Evolutionary conservation across 2,888 invertebrate genomes (phyloP).

Genomic region (Megalurothrips usitatus): DNA sequence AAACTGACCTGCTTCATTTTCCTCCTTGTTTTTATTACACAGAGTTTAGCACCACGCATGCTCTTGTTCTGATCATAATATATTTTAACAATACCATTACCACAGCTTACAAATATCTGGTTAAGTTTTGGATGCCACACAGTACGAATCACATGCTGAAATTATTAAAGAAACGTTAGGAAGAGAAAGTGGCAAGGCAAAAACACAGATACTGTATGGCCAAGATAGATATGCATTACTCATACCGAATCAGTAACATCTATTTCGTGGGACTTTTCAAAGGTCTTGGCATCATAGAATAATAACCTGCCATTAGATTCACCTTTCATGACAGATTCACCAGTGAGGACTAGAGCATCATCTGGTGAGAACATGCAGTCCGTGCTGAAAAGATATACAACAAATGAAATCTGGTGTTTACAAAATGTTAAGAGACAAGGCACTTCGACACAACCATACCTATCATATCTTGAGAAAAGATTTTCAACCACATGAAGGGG

Average conservation of each 20-base stretch:
- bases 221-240: background rate
- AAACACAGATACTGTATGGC: too few relatives aligned
- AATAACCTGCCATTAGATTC: conserved; percentile 61
- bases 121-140: conserved; percentile 98
- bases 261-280: conserved; percentile 67
- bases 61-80: conserved; percentile 87
- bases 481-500: conserved; percentile 64
- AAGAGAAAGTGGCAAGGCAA: too few relatives aligned
- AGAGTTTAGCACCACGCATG: conserved; percentile 84
- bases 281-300: conserved; percentile 75
- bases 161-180: too few relatives aligned
- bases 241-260: conserved; percentile 62
- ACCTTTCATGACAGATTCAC: conserved; percentile 70
- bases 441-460: background rate
- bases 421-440: background rate
- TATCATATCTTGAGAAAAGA: conserved; percentile 76
- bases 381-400: conserved; percentile 46
- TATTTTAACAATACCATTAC: conserved; percentile 83
- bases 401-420: background rate
- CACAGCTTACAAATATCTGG: conserved; percentile 89
- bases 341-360: conserved; percentile 82
- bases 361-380: conserved; percentile 82
- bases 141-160: conserved; percentile 71
- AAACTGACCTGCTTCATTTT: conserved; percentile 63
- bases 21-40: conserved; percentile 73